Evolutionary conservation across 2,888 invertebrate genomes (phyloP).

Genomic region (Hipparchia semele): DNA sequence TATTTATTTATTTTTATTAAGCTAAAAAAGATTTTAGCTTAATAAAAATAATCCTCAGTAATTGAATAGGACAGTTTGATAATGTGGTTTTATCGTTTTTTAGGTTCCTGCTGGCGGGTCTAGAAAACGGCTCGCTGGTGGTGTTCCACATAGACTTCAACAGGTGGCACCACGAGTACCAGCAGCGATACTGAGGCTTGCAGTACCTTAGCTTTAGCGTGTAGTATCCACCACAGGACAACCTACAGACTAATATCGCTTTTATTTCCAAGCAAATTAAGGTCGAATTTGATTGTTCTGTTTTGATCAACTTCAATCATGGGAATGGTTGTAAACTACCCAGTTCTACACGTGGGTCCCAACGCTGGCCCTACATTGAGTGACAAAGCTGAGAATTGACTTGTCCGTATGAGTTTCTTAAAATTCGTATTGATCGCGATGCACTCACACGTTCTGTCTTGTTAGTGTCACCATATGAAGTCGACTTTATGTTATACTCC

Average conservation of each 20-base stretch:
- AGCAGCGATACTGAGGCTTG: slow-evolving; percentile 91
- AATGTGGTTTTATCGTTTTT: background rate
- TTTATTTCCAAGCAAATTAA: background rate
- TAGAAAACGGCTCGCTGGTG: slow-evolving; percentile 98
- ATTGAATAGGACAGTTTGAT: no score
- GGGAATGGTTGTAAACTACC: background rate
- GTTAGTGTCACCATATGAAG: no score
- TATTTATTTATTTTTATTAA: no score
- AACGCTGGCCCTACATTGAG: no score
- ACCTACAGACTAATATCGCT: background rate
- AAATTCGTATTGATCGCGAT: no score
- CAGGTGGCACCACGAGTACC: slow-evolving; percentile 98
- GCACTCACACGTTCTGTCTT: no score
- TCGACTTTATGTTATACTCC: no score
- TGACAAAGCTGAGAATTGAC: no score
- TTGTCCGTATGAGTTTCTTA: no score
- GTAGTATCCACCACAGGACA: slow-evolving; percentile 12
- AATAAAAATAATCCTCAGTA: no score
- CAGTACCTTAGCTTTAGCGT: slow-evolving; percentile 37
- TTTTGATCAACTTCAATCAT: background rate
- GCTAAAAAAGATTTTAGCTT: no score
- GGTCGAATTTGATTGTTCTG: background rate
- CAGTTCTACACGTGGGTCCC: no score
- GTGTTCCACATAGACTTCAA: slow-evolving; percentile 99
- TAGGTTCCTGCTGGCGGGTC: slow-evolving; percentile 97